A percentile compares a stretch with the other conserved stretches of the same genome.
These are phyloP conservation scores for Clarias laeviceps DNA, from an alignment of 2,797 vertebrate species.

Conservation along the genomic window DNA sequence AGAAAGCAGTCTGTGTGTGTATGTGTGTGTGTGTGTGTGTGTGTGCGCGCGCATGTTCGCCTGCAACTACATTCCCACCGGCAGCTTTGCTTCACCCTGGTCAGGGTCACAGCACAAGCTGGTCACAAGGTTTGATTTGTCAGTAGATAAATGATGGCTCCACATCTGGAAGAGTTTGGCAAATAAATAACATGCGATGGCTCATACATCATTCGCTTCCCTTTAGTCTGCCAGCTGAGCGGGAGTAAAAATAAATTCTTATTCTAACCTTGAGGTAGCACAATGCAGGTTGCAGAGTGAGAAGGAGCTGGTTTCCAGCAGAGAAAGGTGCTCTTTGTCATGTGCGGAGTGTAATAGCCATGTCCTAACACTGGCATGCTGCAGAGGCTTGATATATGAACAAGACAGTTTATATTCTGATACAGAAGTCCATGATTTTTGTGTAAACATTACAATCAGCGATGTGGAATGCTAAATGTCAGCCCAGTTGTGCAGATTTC, in stretches of 20 bases:
- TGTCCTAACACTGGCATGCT: constrained; percentile 37
- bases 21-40: constrained; percentile 22
- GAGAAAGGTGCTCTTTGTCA: constrained; percentile 62
- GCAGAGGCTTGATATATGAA: constrained; percentile 47
- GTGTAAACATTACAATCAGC: constrained; percentile 19
- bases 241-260: constrained; percentile 85
- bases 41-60: constrained; percentile 74
- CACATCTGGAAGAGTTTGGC: constrained; percentile 92
- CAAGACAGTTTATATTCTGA: constrained; percentile 39
- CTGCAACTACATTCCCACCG: constrained; percentile 63
- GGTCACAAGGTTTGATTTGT: constrained; percentile 85
- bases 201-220: constrained; percentile 87
- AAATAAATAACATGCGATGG: constrained; percentile 87
- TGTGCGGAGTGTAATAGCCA: constrained; percentile 39
- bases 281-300: constrained; percentile 77
- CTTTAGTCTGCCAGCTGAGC: constrained; percentile 76
- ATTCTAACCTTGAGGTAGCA: constrained; percentile 86
- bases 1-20: constrained; percentile 9
- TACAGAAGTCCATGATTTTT: constrained; percentile 37
- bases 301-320: constrained; percentile 43
- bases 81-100: constrained; percentile 66
- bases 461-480: background rate
- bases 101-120: constrained; percentile 83
- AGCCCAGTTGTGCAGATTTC: background rate
- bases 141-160: constrained; percentile 88